Evolutionary conservation across 1,140 invertebrate genomes (phyloP), one percentile per base, ranked within the genome.

Genomic region (Andricus grossulariae): DNA sequence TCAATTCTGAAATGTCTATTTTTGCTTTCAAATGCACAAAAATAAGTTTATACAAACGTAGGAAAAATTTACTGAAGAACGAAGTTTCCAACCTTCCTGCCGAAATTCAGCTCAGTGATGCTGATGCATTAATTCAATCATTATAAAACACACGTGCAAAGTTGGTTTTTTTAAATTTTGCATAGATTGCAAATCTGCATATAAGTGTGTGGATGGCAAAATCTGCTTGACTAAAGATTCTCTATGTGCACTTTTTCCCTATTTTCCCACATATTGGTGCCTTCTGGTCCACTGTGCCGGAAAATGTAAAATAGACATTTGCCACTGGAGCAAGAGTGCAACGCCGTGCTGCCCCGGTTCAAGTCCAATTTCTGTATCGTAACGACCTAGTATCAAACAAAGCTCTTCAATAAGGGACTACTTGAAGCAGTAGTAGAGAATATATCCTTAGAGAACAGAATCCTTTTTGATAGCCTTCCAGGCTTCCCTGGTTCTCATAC

Each of bases 291-390:
- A 74, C 66, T 66, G 79, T 79, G 73, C 57, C 77, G 79, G 79
- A 77, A 83, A 83, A 83, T 79, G 82, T 80, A 74, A 76, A 81
- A 83, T 78, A 83, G 79, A 79, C 79, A 78, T 76, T 83, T 74
- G 60, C 80, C 70, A 78, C 80, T 70, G 54, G 71, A 71, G 72
- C 79, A 79, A 81, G 79, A 83, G 77, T 83, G 79, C 74, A 77
- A 72, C 71, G 75, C 60, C 60, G 12, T 15, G 55, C 57, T 3
- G 12, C 52, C 5, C 10, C n/a, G 21, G 25, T 66, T 66, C 32
- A 39, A 66, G 60, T 81, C 77, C 82, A 83, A 83, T 83, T 79
- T 81, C 75, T 80, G 75, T 83, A 81, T 81, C 79, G 77, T 71
- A 83, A 83, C 81, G 77, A 78, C 78, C 76, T 72, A 80, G 76